A percentile compares a stretch with the other conserved stretches of the same genome.
Evolutionary conservation across 2,797 vertebrate species (phyloP).

Genomic region (Paratrypauchen microcephalus): DNA sequence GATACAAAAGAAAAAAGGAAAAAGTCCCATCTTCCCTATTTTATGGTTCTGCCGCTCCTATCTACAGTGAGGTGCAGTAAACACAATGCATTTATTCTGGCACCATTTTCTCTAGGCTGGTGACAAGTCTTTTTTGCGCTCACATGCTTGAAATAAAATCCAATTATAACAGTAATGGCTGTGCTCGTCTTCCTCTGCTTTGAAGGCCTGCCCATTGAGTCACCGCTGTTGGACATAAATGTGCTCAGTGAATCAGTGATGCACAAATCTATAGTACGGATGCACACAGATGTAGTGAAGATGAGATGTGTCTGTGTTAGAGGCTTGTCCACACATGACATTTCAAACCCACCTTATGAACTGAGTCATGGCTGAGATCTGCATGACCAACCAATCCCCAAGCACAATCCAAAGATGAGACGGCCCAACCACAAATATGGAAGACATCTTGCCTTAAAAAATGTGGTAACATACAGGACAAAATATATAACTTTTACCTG

Average conservation of each 20-base stretch:
- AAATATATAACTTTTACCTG: no score
- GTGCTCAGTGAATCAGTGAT: constrained; percentile 56
- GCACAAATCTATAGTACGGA: constrained; percentile 46
- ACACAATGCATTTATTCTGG: constrained; percentile 62
- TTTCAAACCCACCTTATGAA: neutral
- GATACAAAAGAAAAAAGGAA: constrained; percentile 36
- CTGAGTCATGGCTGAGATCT: neutral
- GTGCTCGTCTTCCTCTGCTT: constrained; percentile 65
- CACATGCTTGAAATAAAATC: constrained; percentile 75
- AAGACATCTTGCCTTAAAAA: no score
- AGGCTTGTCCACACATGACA: neutral
- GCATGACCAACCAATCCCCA: no score
- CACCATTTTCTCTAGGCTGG: constrained; percentile 58
- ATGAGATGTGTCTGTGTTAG: constrained; percentile 6
- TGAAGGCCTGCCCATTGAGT: constrained; percentile 65
- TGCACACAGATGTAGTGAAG: constrained; percentile 35
- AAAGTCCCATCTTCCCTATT: constrained; percentile 33
- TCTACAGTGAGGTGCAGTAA: constrained; percentile 44
- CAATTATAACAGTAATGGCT: constrained; percentile 73
- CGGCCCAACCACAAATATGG: no score
- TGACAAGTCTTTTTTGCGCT: constrained; percentile 62
- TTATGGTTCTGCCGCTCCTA: constrained; percentile 35
- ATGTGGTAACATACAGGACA: no score
- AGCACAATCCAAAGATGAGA: no score
- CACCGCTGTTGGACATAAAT: constrained; percentile 59